Percentiles rank a stretch among this genome's conserved stretches.
Evolutionary conservation across 2,113 vertebrate species (phyloP).

Genomic region (Zosterops lateralis): DNA sequence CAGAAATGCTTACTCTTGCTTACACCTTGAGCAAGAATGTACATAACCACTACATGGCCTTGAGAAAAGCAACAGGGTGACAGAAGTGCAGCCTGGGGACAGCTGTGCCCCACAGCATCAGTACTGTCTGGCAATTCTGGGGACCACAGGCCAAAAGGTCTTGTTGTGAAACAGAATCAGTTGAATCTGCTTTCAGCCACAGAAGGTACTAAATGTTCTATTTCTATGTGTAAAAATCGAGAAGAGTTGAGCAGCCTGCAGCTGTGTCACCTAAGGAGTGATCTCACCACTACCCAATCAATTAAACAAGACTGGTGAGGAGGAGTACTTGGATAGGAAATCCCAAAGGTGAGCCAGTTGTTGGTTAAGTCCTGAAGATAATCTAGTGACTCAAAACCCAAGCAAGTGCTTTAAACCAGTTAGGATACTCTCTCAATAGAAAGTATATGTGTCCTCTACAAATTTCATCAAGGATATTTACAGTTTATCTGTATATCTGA

Average conservation of each 20-base stretch:
- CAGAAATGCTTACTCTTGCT: not conserved
- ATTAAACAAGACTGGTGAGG: not conserved
- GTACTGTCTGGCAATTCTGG: not conserved
- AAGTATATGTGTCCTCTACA: not conserved
- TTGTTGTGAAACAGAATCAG: not conserved
- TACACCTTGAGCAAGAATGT: not conserved
- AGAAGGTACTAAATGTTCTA: not conserved
- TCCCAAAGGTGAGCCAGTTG: not conserved
- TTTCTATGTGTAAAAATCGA: not conserved
- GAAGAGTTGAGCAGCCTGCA: not conserved
- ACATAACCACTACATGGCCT: not conserved
- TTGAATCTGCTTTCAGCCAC: not conserved
- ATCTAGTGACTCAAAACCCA: not conserved
- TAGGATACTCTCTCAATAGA: not conserved
- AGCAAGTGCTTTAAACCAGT: not conserved
- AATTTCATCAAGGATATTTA: not conserved
- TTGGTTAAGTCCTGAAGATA: not conserved
- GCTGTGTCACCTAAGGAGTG: not conserved
- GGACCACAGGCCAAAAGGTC: not conserved
- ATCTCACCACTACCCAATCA: not conserved
- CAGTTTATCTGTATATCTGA: not conserved
- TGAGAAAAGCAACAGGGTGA: not conserved
- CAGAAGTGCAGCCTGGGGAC: not conserved
- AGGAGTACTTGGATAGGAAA: not conserved
- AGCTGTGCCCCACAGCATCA: not conserved